Evolutionary conservation across 2,888 invertebrate genomes (phyloP).

Genomic region (Pollenia labialis): DNA sequence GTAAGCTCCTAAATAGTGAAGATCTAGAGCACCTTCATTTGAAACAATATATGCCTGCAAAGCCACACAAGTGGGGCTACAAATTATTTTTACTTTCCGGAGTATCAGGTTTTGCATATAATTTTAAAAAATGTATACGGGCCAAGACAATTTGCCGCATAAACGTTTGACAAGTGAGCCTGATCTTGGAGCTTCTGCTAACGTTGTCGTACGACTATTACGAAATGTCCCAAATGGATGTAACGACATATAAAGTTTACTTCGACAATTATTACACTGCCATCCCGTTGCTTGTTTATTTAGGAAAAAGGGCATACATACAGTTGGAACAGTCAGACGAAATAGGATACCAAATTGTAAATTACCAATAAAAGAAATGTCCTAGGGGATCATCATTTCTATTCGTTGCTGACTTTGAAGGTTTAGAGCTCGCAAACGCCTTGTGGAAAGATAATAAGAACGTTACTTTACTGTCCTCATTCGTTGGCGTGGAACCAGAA

Average conservation of each 20-base stretch:
- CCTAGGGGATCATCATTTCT: conserved; percentile 15
- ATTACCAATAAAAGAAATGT: conserved; percentile 44
- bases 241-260: conserved; percentile 28
- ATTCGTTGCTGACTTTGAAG: conserved; percentile 40
- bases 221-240: conserved; percentile 10
- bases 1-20: too few relatives aligned
- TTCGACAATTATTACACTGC: conserved; percentile 45
- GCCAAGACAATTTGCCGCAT: too few relatives aligned
- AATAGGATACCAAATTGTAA: conserved; percentile 47
- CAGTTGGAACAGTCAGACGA: conserved; percentile 45
- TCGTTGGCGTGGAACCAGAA: too few relatives aligned
- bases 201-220: too few relatives aligned
- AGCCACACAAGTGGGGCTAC: too few relatives aligned
- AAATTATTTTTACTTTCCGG: too few relatives aligned
- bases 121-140: too few relatives aligned
- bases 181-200: too few relatives aligned
- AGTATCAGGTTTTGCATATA: too few relatives aligned
- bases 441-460: conserved; percentile 44
- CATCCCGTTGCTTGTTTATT: conserved; percentile 32
- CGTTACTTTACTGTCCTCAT: conserved; percentile 9
- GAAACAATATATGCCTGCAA: too few relatives aligned
- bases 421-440: conserved; percentile 46
- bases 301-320: conserved; percentile 41
- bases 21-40: too few relatives aligned
- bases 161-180: too few relatives aligned